Conservation (phyloP, 2,113 vertebrate species). For the Sylvietta virens region DNA sequence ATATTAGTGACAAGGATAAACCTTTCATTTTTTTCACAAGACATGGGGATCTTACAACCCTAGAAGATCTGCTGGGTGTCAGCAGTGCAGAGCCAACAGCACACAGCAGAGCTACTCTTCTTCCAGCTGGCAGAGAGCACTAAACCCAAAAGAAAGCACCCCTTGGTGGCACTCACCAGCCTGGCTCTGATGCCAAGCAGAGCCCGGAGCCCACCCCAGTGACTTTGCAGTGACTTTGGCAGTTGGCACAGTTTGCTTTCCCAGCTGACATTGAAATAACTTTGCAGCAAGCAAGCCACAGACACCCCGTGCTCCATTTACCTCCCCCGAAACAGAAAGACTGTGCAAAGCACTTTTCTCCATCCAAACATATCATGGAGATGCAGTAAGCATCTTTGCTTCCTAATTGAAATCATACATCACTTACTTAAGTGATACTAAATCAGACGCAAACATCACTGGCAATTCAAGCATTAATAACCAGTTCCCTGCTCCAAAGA, state of each 20-base stretch:
- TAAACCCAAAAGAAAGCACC: background rate
- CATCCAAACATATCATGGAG: conserved; percentile 47
- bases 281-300: conserved; percentile 12
- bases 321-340: conserved; percentile 37
- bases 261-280: conserved; percentile 37
- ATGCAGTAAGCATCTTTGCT: conserved; percentile 62
- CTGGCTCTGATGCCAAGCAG: background rate
- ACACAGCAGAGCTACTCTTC: background rate
- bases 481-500: background rate
- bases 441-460: conserved; percentile 13
- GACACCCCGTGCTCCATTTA: background rate
- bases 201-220: background rate
- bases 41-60: background rate
- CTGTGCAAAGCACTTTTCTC: conserved; percentile 53
- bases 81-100: background rate
- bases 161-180: background rate
- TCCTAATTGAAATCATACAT: conserved; percentile 66
- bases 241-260: background rate
- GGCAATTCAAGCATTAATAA: conserved; percentile 39
- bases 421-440: conserved; percentile 61
- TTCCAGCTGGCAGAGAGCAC: background rate
- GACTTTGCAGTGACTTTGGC: background rate
- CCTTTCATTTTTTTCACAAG: background rate
- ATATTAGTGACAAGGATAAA: background rate
- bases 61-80: background rate